Evolutionary conservation across 2,888 invertebrate species (phyloP).

Genomic region (Julus scanicus): DNA sequence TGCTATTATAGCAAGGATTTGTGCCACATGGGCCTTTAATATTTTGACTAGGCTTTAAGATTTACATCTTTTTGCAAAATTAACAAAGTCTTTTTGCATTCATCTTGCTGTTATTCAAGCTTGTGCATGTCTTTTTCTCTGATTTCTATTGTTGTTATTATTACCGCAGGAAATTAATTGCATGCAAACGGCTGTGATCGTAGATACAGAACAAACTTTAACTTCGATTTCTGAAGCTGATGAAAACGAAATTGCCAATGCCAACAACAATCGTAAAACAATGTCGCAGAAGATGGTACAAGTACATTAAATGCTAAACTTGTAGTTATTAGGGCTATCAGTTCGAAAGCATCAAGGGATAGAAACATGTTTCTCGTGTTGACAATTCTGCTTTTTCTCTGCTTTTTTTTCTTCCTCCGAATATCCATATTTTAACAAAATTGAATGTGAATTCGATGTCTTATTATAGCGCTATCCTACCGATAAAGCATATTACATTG

Average conservation of each 20-base stretch:
- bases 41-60: too few species aligned
- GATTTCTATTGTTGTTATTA: neutral
- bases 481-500: constrained; percentile 83
- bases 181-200: constrained; percentile 10
- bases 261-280: constrained; percentile 35
- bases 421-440: neutral
- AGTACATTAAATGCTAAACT: neutral
- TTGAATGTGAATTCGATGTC: constrained; percentile 37
- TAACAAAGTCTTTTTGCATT: too few species aligned
- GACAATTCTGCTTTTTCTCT: neutral
- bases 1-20: too few species aligned
- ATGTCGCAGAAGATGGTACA: constrained; percentile 8
- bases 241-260: constrained; percentile 6
- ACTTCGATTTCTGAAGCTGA: constrained; percentile 25
- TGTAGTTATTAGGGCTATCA: neutral
- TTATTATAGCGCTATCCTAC: constrained; percentile 73
- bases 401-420: too few species aligned
- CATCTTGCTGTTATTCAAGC: neutral
- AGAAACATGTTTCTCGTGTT: neutral
- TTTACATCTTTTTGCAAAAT: too few species aligned
- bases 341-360: neutral
- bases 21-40: too few species aligned
- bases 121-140: constrained; percentile 15
- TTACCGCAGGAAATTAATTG: constrained; percentile 10
- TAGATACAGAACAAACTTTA: constrained; percentile 16